Conservation (phyloP, 2,888 invertebrate genomes). For the Nymphalis c-album region DNA sequence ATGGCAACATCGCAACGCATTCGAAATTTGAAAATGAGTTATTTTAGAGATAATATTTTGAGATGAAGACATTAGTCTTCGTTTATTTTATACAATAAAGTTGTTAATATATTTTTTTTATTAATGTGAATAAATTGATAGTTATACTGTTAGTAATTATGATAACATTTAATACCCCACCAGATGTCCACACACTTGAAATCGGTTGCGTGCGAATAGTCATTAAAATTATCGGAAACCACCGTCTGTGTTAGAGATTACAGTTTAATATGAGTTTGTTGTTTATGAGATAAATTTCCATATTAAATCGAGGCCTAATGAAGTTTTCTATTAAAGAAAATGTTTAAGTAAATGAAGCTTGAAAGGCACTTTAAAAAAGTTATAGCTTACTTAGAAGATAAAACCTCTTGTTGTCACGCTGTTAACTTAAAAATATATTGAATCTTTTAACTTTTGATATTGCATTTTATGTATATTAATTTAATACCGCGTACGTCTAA, state of each 20-base stretch:
- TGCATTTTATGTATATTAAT: too few relatives aligned
- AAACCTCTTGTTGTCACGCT: background rate
- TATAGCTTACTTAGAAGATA: background rate
- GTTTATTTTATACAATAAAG: background rate
- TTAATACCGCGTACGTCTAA: too few relatives aligned
- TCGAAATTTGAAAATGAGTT: too few relatives aligned
- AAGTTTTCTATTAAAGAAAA: slow-evolving; percentile 1
- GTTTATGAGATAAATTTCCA: slow-evolving; percentile 14
- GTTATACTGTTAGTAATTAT: slow-evolving; percentile 36
- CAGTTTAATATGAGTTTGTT: slow-evolving; percentile 15
- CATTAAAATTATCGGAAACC: slow-evolving; percentile 45
- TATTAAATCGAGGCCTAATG: slow-evolving; percentile 9
- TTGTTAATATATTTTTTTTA: background rate
- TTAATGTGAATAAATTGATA: background rate
- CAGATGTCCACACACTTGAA: slow-evolving; percentile 43
- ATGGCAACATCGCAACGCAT: too few relatives aligned
- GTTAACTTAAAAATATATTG: background rate
- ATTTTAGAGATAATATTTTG: background rate
- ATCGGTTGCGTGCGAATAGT: slow-evolving; percentile 49
- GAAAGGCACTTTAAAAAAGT: background rate
- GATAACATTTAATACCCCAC: slow-evolving; percentile 47
- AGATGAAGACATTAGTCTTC: background rate
- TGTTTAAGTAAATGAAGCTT: slow-evolving; percentile 2
- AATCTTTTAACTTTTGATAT: background rate
- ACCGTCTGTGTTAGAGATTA: slow-evolving; percentile 25